These are phyloP conservation scores for Liopterus haemorrhoidalis DNA, from an alignment of 2,888 invertebrate genomes.

Conservation along the genomic window DNA sequence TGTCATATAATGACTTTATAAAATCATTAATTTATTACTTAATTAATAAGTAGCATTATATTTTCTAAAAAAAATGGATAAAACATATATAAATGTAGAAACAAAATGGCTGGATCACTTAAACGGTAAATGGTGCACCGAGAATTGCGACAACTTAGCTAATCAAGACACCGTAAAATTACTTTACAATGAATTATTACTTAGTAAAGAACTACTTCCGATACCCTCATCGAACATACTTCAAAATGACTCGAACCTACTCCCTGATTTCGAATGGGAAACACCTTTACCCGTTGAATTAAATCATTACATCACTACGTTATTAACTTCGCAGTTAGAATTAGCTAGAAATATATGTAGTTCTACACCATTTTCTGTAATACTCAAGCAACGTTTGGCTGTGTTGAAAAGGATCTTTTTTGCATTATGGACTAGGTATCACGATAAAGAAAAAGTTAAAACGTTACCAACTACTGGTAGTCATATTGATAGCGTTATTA, in stretches of 20 bases:
- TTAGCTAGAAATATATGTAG: conserved; percentile 52
- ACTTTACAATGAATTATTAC: conserved; percentile 51
- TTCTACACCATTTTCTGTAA: conserved; percentile 53
- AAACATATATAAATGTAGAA: conserved; percentile 34
- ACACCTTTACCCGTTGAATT: conserved; percentile 47
- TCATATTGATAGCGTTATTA: conserved; percentile 22
- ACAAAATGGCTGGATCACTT: conserved; percentile 54
- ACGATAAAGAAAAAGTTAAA: conserved; percentile 45
- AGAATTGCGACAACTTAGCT: conserved; percentile 52
- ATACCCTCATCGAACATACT: conserved; percentile 38
- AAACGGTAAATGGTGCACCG: conserved; percentile 54
- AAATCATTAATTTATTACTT: too few species aligned
- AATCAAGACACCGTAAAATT: conserved; percentile 49
- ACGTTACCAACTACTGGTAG: conserved; percentile 17
- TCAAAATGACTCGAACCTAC: conserved; percentile 42
- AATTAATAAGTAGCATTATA: too few species aligned
- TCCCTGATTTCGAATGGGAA: conserved; percentile 54
- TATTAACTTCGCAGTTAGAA: conserved; percentile 50
- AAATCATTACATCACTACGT: conserved; percentile 49
- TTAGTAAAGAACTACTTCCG: conserved; percentile 49
- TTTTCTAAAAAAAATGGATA: conserved; percentile 19
- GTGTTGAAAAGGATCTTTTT: conserved; percentile 54
- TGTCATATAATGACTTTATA: too few species aligned
- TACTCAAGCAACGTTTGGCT: conserved; percentile 51
- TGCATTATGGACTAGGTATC: conserved; percentile 52